Evolutionary conservation across 2,113 vertebrate species (phyloP), one percentile per base, ranked within the genome.

Genomic region (Cinclus mexicanus): DNA sequence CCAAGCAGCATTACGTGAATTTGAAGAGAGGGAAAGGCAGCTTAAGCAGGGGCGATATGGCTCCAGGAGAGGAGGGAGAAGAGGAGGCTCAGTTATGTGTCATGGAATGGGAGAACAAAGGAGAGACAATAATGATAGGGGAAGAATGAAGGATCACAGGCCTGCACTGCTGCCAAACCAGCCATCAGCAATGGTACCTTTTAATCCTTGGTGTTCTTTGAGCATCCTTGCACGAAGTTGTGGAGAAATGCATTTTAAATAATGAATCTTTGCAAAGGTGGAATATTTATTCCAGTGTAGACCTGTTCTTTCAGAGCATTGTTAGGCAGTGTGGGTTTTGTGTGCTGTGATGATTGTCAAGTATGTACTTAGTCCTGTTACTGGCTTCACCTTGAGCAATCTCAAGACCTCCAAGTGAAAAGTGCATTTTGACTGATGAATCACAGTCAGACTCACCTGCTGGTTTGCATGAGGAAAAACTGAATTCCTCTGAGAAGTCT

Each of bases 21-120:
- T 99, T 67, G 99, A 99, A 92, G 99, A 99, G 86, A 97, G 98
- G 87, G 99, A 99, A 65, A 98, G 99, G 7, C 98, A 99, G 90
- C 98, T 98, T 31, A 99, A 98, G 83, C 98, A 99, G 90, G 98
- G 98, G 4, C 98, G 98, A 5, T 99, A 98, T 0, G 98, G 98
- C 47, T 98, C 97, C 3, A 93, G 99, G 91, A 98, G 99, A 90
- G 98, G 98, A 90, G 98, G 98, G 52, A 94, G 98, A 82, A 97
- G 98, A 97, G 98, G 98, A 82, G 98, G 98, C 33, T 87, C 98
- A 0, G 87, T 98, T 41, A 97, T 97, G 94, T 96, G 96, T 19
- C 99, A 98, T 1, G 98, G 98, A 47, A 97, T 98, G 96, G 95
- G 96, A 71, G 98, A 99, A 79, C 99, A 98, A 96, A 98, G 99